Evolutionary conservation across 2,888 invertebrate species (phyloP).

Genomic region (Cephus pulcher): DNA sequence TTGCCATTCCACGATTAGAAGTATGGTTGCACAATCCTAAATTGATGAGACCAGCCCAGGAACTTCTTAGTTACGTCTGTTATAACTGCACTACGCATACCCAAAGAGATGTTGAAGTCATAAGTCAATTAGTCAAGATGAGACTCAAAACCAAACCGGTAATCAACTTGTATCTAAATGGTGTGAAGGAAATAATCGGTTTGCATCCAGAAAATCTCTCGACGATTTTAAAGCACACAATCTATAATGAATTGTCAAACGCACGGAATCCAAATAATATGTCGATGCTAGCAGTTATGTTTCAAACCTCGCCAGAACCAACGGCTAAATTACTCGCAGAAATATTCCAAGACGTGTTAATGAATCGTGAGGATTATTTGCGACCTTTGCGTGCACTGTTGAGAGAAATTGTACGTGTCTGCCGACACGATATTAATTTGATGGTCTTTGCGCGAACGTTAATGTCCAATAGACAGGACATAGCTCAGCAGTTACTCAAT

Average conservation of each 20-base stretch:
- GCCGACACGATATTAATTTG: conserved; percentile 85
- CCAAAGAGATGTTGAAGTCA: conserved; percentile 78
- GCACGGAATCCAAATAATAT: conserved; percentile 95
- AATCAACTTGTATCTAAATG: conserved; percentile 87
- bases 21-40: conserved; percentile 97
- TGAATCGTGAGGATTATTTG: conserved; percentile 91
- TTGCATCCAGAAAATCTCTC: conserved; percentile 87
- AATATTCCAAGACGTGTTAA: conserved; percentile 86
- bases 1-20: conserved; percentile 85
- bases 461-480: conserved; percentile 75
- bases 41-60: conserved; percentile 91
- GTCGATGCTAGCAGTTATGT: conserved; percentile 89
- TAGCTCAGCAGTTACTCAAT: conserved; percentile 72
- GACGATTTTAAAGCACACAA: conserved; percentile 88
- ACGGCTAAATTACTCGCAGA: conserved; percentile 87
- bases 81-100: conserved; percentile 85
- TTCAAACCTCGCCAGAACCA: conserved; percentile 84
- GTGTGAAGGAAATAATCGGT: conserved; percentile 90
- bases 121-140: conserved; percentile 89
- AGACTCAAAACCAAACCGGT: conserved; percentile 93
- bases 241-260: conserved; percentile 94
- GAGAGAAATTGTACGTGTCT: conserved; percentile 88
- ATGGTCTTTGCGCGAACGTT: conserved; percentile 83
- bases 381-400: conserved; percentile 86
- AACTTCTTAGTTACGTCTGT: conserved; percentile 90